Evolutionary conservation across 2,888 invertebrate genomes (phyloP).

Genomic region (Amphipyra tragopoginis): DNA sequence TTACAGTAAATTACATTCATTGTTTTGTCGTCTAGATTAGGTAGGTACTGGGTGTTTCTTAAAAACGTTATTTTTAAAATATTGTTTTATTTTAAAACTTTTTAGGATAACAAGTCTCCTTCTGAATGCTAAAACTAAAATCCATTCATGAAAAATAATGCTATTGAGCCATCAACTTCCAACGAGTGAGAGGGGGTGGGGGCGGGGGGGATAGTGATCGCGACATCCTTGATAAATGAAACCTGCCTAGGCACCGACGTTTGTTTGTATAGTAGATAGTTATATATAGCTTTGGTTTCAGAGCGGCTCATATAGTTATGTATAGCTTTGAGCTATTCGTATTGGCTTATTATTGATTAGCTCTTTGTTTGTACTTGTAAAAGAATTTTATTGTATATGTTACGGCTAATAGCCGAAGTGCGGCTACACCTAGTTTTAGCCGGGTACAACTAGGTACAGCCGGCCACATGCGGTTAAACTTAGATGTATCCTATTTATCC

Average conservation of each 20-base stretch:
- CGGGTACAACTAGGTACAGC: too few species aligned
- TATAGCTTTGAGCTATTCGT: not conserved
- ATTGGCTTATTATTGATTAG: too few species aligned
- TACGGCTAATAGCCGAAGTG: too few species aligned
- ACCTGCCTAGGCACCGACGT: slow-evolving; percentile 27
- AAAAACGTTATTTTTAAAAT: not conserved
- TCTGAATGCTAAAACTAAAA: slow-evolving; percentile 14
- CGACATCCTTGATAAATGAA: slow-evolving; percentile 57
- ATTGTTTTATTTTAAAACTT: not conserved
- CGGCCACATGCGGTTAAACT: too few species aligned
- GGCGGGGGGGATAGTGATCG: slow-evolving; percentile 1
- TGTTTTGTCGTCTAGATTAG: too few species aligned
- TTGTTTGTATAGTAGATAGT: slow-evolving; percentile 12
- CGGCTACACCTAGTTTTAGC: too few species aligned
- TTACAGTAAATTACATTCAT: too few species aligned
- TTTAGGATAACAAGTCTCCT: not conserved
- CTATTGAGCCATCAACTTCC: slow-evolving; percentile 48
- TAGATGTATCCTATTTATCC: too few species aligned
- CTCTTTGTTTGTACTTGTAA: too few species aligned
- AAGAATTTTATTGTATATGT: too few species aligned
- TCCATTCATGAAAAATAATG: slow-evolving; percentile 26
- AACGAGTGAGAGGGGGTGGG: slow-evolving; percentile 19
- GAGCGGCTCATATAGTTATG: not conserved
- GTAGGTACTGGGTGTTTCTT: too few species aligned
- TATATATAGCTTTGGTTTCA: not conserved